Evolutionary conservation across 2,888 invertebrate species (phyloP), one percentile per base, ranked within the genome.

Genomic region (Athalia rosae): DNA sequence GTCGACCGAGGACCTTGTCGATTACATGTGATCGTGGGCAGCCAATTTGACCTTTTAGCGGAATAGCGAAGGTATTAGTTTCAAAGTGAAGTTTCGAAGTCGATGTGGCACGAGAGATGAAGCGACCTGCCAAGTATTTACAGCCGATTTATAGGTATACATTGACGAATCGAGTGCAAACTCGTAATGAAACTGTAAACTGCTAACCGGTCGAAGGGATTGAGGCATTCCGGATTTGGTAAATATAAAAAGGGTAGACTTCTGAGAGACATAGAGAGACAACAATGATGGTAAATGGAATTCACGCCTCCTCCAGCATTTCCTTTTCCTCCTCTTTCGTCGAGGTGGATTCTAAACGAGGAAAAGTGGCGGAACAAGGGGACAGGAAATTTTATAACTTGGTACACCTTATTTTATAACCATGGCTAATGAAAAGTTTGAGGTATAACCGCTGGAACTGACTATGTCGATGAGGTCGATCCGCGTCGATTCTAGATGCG

Each of bases 301-400:
- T 48, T 11, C 48, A 41, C 61, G 0, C 41, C 28, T 28, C 28
- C 28, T 28, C n/a, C 28, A 28, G 28, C 28, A 28, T 28, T 28
- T 28, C 28, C 28, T 28, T 28, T 11, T 9, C 73, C 61, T 61
- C 13, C 47, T 13, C 28, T 28, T 48, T 41, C 61, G 41, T 41
- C 15, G 61, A 8, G 28, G 74, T 41, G 71, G 71, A 59, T 71
- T 71, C 43, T 28, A 71, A 58, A 11, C 71, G 58, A 15, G 58
- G 56, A 58, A 13, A 56, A 59, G 58, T 59, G 59, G 28, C 45
- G 48, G 47, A 58, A 58, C 59, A 43, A 6, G 43, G 7, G 28
- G 58, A 58, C 15, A 58, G 5, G 13, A 47, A 58, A 71, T 59
- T 45, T 71, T 58, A 43, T 59, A 71, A 71, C 71, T 71, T 71